Evolutionary conservation across 92 coral and sea anemone genomes (phyloP).

Genomic region (Epizoanthus scotinus): DNA sequence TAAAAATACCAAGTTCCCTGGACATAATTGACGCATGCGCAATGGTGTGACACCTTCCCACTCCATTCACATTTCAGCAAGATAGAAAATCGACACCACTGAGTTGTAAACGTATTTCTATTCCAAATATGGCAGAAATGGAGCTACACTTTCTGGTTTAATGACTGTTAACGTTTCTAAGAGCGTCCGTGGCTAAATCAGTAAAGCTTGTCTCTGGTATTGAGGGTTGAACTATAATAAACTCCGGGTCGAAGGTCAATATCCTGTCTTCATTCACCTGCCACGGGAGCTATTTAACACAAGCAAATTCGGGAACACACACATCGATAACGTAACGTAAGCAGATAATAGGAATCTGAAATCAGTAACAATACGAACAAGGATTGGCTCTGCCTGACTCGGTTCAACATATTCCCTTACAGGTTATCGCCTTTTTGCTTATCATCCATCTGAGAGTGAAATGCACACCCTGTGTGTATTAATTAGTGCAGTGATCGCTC

Average conservation of each 20-base stretch:
- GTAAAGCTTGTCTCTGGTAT: neutral
- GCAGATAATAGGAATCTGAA: constrained; percentile 23
- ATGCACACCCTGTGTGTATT: constrained; percentile 18
- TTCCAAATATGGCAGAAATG: neutral
- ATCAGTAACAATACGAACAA: neutral
- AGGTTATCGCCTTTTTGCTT: constrained; percentile 11
- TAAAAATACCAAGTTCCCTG: neutral
- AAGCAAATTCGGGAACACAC: constrained; percentile 36
- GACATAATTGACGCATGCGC: constrained; percentile 26
- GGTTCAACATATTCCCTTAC: constrained; percentile 9
- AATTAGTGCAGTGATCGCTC: constrained; percentile 38
- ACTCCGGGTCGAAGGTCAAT: constrained; percentile 27
- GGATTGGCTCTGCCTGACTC: neutral
- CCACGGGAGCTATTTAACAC: constrained; percentile 34
- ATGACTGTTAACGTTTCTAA: neutral
- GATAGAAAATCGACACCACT: neutral
- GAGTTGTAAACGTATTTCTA: neutral
- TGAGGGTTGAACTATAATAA: constrained; percentile 5
- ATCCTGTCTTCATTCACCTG: constrained; percentile 17
- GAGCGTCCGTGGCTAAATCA: constrained; percentile 3
- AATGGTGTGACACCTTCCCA: neutral
- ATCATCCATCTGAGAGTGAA: neutral
- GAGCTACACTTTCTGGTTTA: neutral
- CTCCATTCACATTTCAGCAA: neutral
- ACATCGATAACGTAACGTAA: constrained; percentile 20